These are phyloP conservation scores for Hirtodrosophila histrioides DNA, from an alignment of 2,888 invertebrate genomes.

Conservation along the genomic window DNA sequence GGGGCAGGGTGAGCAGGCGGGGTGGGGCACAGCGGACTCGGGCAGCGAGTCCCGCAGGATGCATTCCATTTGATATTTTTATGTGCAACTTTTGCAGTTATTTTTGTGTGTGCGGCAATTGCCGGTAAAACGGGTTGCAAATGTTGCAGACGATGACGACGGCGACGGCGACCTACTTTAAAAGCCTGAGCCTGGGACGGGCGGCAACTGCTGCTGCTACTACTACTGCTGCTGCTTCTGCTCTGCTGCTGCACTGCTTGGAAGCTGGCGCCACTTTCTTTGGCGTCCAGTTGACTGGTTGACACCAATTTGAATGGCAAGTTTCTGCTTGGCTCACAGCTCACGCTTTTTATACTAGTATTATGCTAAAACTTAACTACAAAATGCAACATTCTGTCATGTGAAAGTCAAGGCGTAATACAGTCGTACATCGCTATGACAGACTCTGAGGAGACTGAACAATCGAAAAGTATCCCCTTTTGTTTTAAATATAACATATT, in stretches of 20 bases:
- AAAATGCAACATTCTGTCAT: conserved; percentile 8
- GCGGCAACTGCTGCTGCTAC: conserved; percentile 22
- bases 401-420: conserved; percentile 12
- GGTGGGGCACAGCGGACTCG: not conserved
- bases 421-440: not conserved
- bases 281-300: conserved; percentile 78
- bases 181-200: conserved; percentile 36
- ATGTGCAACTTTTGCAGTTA: conserved; percentile 27
- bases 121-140: conserved; percentile 69
- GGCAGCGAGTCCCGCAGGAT: conserved; percentile 50
- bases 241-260: conserved; percentile 28
- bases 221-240: conserved; percentile 2
- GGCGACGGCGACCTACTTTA: conserved; percentile 69
- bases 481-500: too few relatives aligned
- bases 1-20: not conserved
- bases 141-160: conserved; percentile 38
- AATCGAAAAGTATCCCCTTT: too few relatives aligned
- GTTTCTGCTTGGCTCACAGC: conserved; percentile 39
- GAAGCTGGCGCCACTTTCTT: conserved; percentile 74
- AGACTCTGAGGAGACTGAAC: too few relatives aligned
- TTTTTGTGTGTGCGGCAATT: conserved; percentile 36
- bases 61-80: conserved; percentile 54
- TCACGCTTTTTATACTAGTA: too few relatives aligned
- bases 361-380: conserved; percentile 13
- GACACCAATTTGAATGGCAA: conserved; percentile 78